Percentiles rank a stretch among this genome's conserved stretches.
phyloP scores from a whole-genome alignment of 1,140 invertebrate species.

The Ips nitidus region DNA sequence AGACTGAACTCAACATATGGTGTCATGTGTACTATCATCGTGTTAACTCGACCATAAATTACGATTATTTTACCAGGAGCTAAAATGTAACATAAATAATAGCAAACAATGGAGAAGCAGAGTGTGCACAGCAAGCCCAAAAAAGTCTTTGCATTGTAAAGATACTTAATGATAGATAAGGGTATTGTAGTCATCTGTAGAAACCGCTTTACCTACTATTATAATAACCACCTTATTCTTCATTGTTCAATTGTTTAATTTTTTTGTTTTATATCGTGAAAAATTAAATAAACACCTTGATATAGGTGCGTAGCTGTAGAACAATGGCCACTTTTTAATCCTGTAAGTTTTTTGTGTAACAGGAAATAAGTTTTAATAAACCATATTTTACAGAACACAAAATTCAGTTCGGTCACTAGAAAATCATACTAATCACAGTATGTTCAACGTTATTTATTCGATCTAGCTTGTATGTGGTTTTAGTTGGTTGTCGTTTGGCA shows the following conservation, averaged over 20 bases:
- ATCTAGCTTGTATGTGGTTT: too few relatives aligned
- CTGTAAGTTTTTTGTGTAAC: too few relatives aligned
- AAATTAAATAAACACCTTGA: too few relatives aligned
- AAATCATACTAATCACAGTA: too few relatives aligned
- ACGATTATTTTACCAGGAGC: conserved; percentile 4
- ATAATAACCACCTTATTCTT: conserved; percentile 33
- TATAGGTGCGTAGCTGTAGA: too few relatives aligned
- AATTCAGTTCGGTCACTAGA: too few relatives aligned
- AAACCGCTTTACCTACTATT: conserved; percentile 24
- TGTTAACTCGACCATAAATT: conserved; percentile 1
- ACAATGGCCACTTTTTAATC: too few relatives aligned
- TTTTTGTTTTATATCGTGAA: neutral
- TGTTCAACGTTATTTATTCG: too few relatives aligned
- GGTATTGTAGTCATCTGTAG: conserved; percentile 27
- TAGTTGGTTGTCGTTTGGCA: neutral
- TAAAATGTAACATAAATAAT: conserved; percentile 14
- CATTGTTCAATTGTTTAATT: conserved; percentile 35
- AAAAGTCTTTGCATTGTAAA: conserved; percentile 15
- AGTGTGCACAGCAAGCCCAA: conserved; percentile 7
- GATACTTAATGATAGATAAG: conserved; percentile 31
- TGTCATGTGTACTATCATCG: neutral
- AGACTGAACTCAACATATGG: too few relatives aligned
- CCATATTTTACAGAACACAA: too few relatives aligned
- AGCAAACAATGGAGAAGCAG: conserved; percentile 12
- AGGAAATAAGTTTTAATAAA: too few relatives aligned